Evolutionary conservation across 1,140 invertebrate species (phyloP), one percentile per base, ranked within the genome.

Genomic region (Zophobas atratus): DNA sequence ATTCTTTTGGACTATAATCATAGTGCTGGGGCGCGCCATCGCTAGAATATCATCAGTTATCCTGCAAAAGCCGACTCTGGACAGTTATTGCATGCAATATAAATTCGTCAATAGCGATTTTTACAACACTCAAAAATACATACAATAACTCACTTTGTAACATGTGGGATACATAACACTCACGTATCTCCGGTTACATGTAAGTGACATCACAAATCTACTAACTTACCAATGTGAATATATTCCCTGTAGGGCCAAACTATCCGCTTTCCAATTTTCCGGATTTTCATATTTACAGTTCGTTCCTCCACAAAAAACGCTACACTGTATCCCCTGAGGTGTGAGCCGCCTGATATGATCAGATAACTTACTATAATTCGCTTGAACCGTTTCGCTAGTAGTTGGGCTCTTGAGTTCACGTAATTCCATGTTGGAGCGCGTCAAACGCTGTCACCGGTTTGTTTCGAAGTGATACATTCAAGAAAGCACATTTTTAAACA

Each of bases 11-110:
- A 92, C 87, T 60, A 96, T 94, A 56, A 90, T 87, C 8, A 90
- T 88, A 32, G 93, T 94, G 86, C 91, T 96, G 63, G 95, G 95
- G 60, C 96, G 90, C 77, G 95, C 93, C 94, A 96, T 97, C 80
- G 95, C 95, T 79, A 96, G 85, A 81, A 97, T 94, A 82, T 95
- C 92, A 78, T 95, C 93, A 6, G 95, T 96, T 77, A 96, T 92
- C 95, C 95, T 96, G 87, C 41, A 88, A 88, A 70, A 67, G 32
- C 39, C 8, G n/a, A 51, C 49, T 51, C 4, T 51, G 2, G 6
- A 4, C 20, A 20, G 20, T 20, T 20, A 20, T 20, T 20, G 20
- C 20, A 20, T 20, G 20, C 20, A 20, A 20, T 20, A 20, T 20
- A 20, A 20, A 20, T 20, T 20, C 20, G 20, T 20, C 20, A 20